These are phyloP conservation scores for Antheraea yamamai DNA, from an alignment of 2,888 invertebrate genomes.

Conservation along the genomic window DNA sequence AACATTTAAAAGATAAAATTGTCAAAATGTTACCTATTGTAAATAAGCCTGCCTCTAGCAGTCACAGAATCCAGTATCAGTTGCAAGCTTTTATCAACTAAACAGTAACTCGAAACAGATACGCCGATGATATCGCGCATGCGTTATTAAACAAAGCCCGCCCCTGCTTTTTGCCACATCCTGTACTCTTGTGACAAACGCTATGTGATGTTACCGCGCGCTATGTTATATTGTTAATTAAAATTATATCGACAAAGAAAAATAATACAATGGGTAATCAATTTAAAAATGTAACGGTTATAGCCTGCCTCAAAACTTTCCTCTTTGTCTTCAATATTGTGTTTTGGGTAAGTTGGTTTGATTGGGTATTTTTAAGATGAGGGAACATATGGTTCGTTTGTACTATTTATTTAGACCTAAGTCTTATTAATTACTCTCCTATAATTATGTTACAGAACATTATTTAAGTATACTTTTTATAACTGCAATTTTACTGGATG, in stretches of 20 bases:
- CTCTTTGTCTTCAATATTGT: slow-evolving; percentile 90
- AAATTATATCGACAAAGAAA: not conserved
- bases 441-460: not conserved
- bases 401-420: not conserved
- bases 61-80: not conserved
- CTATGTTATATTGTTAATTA: not conserved
- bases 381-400: not conserved
- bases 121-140: slow-evolving; percentile 64
- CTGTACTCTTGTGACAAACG: slow-evolving; percentile 20
- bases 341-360: slow-evolving; percentile 84
- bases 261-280: slow-evolving; percentile 84
- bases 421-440: not conserved
- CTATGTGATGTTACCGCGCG: not conserved
- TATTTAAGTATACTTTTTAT: not conserved
- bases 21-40: not conserved
- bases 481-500: not conserved
- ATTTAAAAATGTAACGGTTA: slow-evolving; percentile 87
- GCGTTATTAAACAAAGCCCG: slow-evolving; percentile 42
- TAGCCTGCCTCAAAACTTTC: slow-evolving; percentile 89
- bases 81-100: not conserved
- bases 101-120: slow-evolving; percentile 20
- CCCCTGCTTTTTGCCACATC: slow-evolving; percentile 24
- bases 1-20: not conserved
- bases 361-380: slow-evolving; percentile 5
- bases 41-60: not conserved